Conservation (phyloP, 2,113 vertebrate species). For the Oreochromis aureus region DNA sequence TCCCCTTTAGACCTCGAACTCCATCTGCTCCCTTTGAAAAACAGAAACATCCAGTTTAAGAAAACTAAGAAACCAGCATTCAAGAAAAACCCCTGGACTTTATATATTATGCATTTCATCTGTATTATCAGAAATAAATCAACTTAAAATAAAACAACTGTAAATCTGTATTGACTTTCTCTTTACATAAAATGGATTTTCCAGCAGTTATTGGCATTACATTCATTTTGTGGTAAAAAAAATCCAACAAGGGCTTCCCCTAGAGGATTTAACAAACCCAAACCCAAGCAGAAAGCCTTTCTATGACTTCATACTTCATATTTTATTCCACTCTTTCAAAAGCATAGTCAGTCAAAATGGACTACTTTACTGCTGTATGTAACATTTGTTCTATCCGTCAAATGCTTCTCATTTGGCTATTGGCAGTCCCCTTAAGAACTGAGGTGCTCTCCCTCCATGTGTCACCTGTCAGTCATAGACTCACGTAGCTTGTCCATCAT, state of each 20-base stretch:
- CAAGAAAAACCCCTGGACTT: background rate
- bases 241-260: background rate
- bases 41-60: background rate
- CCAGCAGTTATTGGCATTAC: constrained; percentile 18
- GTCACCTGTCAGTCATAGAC: constrained; percentile 47
- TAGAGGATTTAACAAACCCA: background rate
- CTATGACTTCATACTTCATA: background rate
- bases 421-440: constrained; percentile 30
- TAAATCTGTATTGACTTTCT: constrained; percentile 36
- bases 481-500: constrained; percentile 45
- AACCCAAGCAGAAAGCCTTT: background rate
- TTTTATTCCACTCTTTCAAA: background rate
- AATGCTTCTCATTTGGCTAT: constrained; percentile 11
- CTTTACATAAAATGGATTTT: constrained; percentile 19
- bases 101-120: background rate
- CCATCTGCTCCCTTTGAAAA: constrained; percentile 83
- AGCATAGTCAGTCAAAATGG: background rate
- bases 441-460: constrained; percentile 20
- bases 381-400: constrained; percentile 39
- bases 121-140: background rate
- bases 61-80: background rate
- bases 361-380: background rate
- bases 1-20: constrained; percentile 83
- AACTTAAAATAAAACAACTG: constrained; percentile 11
- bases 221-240: background rate